Evolutionary conservation across 2,113 vertebrate species (phyloP).

Genomic region (Castor canadensis): DNA sequence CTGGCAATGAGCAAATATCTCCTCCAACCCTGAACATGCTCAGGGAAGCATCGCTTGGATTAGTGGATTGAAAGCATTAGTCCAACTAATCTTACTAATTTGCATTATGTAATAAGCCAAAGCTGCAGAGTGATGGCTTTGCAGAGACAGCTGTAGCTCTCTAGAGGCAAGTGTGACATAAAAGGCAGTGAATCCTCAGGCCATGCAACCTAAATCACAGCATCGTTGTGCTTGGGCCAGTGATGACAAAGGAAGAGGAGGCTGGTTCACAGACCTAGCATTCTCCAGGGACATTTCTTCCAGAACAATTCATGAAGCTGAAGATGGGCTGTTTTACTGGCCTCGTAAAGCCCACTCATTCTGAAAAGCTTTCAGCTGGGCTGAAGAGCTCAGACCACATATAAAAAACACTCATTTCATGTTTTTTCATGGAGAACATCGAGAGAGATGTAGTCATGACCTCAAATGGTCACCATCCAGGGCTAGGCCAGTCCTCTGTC

Average conservation of each 20-base stretch:
- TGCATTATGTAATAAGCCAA: constrained; percentile 3
- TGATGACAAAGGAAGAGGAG: not conserved
- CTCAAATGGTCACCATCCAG: not conserved
- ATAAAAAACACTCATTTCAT: not conserved
- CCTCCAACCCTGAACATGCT: constrained; percentile 53
- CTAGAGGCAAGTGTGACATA: not conserved
- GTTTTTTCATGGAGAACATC: not conserved
- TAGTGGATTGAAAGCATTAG: not conserved
- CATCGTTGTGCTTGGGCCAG: no score
- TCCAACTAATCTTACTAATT: constrained; percentile 58
- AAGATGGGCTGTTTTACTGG: not conserved
- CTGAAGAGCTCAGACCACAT: not conserved
- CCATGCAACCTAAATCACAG: not conserved
- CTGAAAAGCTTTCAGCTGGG: not conserved
- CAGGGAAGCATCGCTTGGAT: constrained; percentile 47
- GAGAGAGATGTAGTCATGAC: not conserved
- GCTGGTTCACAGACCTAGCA: not conserved
- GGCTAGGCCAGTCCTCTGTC: not conserved
- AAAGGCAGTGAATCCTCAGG: constrained; percentile 46
- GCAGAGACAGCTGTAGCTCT: not conserved
- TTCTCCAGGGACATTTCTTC: not conserved
- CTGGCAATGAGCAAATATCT: constrained; percentile 58
- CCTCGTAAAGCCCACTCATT: no score
- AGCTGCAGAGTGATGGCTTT: not conserved
- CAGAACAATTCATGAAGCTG: not conserved